Base-by-base conservation (phyloP, 1,140 invertebrate genomes). In the Pristionchus pacificus region DNA sequence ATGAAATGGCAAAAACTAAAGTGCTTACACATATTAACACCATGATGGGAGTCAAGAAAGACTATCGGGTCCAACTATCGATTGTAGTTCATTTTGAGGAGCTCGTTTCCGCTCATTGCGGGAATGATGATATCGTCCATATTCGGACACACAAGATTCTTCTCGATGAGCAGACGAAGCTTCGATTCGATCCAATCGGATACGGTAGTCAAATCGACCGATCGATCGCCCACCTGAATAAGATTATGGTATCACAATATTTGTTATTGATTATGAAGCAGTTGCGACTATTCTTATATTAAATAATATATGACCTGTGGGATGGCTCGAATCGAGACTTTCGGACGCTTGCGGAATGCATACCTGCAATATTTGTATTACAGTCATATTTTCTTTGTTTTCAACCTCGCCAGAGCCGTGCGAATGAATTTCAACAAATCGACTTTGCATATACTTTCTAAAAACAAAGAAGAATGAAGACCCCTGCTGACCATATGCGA, bases 401-500 rank as follows among this genome's bases (percentile, higher is more conserved):
- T 57, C 64, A 65, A 2, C 29, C 28, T 67, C 57, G n/a, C 10
- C 65, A 64, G 28, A 62, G 27, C 10, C 13, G n/a, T 62, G n/a
- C n/a, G n/a, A n/a, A n/a, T n/a, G n/a, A 49, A 49, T 49, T 49
- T 49, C 19, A 49, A 10, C 38, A 6, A 49, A 49, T 49, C 38
- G 38, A n/a, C n/a, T n/a, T n/a, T n/a, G n/a, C n/a, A n/a, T n/a
- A n/a, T n/a, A n/a, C n/a, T n/a, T n/a, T n/a, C n/a, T n/a, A n/a
- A n/a, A n/a, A n/a, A n/a, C n/a, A n/a, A n/a, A n/a, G n/a, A 25
- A 61, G 25, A 74, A 58, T 60, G 10, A 38, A 65, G 19, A 60
- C 13, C 58, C 33, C 14, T 10, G 60, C 32, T 49, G 76, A 88
- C 95, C 95, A 98, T 1, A 97, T 78, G 62, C 95, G 87, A 86